These are phyloP conservation scores for Ganaspis brasiliensis DNA, from an alignment of 2,888 invertebrate species.

Conservation along the genomic window DNA sequence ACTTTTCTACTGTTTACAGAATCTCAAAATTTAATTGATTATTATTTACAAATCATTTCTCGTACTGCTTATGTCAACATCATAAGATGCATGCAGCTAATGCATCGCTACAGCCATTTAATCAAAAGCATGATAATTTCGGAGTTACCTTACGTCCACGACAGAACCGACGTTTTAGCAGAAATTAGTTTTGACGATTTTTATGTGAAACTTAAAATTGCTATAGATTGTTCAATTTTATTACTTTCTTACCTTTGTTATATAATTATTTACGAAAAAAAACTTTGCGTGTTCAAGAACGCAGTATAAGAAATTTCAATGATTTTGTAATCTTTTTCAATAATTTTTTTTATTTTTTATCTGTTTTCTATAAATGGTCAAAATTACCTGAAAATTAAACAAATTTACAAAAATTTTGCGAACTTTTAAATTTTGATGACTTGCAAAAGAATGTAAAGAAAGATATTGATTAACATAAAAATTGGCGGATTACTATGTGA, in stretches of 20 bases:
- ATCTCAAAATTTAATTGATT: constrained; percentile 54
- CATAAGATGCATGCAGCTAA: constrained; percentile 37
- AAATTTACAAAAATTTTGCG: neutral
- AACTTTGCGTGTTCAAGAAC: too few relatives aligned
- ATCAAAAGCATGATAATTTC: constrained; percentile 26
- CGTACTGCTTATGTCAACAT: neutral
- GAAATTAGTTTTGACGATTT: neutral
- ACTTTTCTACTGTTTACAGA: constrained; percentile 49
- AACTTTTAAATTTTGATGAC: neutral
- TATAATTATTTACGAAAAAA: too few relatives aligned
- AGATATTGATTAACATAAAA: neutral
- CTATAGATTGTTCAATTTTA: too few relatives aligned
- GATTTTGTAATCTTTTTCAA: too few relatives aligned
- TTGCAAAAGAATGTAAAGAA: neutral
- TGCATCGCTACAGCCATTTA: constrained; percentile 26
- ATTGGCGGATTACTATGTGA: constrained; percentile 40
- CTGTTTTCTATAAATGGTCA: too few relatives aligned
- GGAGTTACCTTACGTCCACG: constrained; percentile 1
- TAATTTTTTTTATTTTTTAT: too few relatives aligned
- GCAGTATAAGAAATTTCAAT: too few relatives aligned
- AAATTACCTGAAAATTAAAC: too few relatives aligned
- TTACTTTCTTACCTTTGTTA: too few relatives aligned
- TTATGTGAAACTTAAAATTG: neutral
- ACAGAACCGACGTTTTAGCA: constrained; percentile 14
- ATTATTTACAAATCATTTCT: constrained; percentile 52